Evolutionary conservation across 2,797 vertebrate genomes (phyloP), one percentile per base, ranked within the genome.

Genomic region (Gouania willdenowi): DNA sequence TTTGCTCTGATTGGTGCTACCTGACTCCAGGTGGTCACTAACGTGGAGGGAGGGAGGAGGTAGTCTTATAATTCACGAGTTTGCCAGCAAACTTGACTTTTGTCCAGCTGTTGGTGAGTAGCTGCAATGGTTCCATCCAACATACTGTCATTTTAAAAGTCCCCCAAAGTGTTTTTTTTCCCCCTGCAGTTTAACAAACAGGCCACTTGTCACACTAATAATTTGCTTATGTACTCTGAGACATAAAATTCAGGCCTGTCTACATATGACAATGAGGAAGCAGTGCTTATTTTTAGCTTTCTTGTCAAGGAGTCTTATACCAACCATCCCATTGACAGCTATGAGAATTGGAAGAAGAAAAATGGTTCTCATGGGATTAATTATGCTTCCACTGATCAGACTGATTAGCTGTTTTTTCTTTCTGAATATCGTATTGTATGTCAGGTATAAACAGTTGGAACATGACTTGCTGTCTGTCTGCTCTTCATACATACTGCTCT

Each of bases 11-110:
- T 41, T n/a, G 46, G 51, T 65, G 37, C 71, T 77, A 66, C 68
- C 77, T 81, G 65, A 63, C 71, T 76, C 79, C 79, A 77, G 74
- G 77, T 78, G 77, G 78, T 73, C 66, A 73, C 59, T 34, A 54
- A 62, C 59, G 43, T 14, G 41, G 44, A 48, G 41, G 49, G 65
- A 49, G 12, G 43, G 45, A 47, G 40, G 42, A 35, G 30, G 19
- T 27, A 40, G 36, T 26, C 23, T 35, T 6, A 43, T 20, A 32
- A 13, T 41, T 12, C 7, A 5, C 1, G 15, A 38, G 12, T 44
- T 62, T 62, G 8, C 34, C 19, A 43, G 6, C 2, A 2, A 53
- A 45, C 11, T 41, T 51, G 56, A 66, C 52, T 53, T 26, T 39
- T 20, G 3, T 44, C 14, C 32, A 59, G 44, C 46, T 55, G 38